Evolutionary conservation across 2,797 vertebrate species (phyloP).

Genomic region (Manis javanica): DNA sequence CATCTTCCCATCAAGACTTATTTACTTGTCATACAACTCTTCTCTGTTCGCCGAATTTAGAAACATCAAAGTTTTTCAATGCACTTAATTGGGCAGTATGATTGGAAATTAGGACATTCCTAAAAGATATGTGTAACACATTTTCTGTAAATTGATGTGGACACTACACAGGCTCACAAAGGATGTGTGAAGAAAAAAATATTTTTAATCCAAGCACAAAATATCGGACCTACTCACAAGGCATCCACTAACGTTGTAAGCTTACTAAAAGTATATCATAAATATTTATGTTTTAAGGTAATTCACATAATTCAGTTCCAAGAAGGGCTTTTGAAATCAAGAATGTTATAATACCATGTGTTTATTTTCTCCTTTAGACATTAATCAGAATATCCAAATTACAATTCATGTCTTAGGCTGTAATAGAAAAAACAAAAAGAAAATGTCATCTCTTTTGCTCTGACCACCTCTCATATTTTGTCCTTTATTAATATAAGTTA

Average conservation of each 20-base stretch:
- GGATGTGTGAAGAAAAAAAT: neutral
- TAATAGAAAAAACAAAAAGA: neutral
- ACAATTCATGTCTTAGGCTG: neutral
- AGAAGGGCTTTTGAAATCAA: neutral
- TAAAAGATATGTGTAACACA: slow-evolving; percentile 50
- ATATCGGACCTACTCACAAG: neutral
- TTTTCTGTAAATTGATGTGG: slow-evolving; percentile 27
- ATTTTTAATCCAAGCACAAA: slow-evolving; percentile 7
- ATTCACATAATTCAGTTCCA: neutral
- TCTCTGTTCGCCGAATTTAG: slow-evolving; percentile 70
- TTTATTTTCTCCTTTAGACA: neutral
- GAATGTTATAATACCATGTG: neutral
- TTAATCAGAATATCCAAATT: slow-evolving; percentile 24
- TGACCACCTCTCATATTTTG: slow-evolving; percentile 2
- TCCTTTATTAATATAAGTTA: neutral
- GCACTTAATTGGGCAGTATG: slow-evolving; percentile 67
- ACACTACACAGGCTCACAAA: neutral
- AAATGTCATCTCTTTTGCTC: neutral
- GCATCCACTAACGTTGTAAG: neutral
- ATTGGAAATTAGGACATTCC: slow-evolving; percentile 74
- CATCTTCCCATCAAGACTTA: slow-evolving; percentile 83
- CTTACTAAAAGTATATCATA: neutral
- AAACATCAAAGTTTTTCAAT: slow-evolving; percentile 52
- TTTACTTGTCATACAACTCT: slow-evolving; percentile 74
- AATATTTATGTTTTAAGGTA: neutral